Evolutionary conservation across 2,888 invertebrate species (phyloP).

Genomic region (Thereva nobilitata): DNA sequence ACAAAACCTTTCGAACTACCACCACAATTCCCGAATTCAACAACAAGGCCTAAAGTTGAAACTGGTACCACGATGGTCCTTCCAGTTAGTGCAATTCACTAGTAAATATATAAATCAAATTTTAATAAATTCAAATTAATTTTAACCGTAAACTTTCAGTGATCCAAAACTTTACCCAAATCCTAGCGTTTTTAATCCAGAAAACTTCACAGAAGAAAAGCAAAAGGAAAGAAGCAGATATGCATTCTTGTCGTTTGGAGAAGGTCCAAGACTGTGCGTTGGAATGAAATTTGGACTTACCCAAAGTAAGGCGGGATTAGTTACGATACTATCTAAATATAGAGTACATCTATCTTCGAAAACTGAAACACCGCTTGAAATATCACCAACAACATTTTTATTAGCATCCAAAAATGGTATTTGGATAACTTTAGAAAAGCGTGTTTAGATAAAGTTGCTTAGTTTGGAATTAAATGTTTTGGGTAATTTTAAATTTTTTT

Average conservation of each 20-base stretch:
- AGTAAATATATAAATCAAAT: not conserved
- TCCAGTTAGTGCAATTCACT: conserved; percentile 11
- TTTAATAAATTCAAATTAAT: not conserved
- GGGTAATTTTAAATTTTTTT: too few species aligned
- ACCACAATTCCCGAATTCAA: conserved; percentile 3
- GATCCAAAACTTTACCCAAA: conserved; percentile 60
- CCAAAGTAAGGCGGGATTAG: conserved; percentile 17
- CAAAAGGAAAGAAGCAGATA: conserved; percentile 1
- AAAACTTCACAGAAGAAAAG: conserved; percentile 43
- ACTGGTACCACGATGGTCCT: conserved; percentile 1
- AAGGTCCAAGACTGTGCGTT: conserved; percentile 9
- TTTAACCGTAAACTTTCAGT: not conserved
- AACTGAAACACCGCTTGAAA: not conserved
- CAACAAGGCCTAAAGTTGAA: not conserved
- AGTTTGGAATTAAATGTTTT: too few species aligned
- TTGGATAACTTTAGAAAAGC: not conserved
- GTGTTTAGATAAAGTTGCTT: too few species aligned
- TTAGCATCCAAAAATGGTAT: conserved; percentile 1
- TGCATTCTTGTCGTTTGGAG: conserved; percentile 9
- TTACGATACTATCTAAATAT: conserved; percentile 9
- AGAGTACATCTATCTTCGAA: not conserved
- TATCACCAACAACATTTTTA: conserved; percentile 9
- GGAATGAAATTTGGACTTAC: conserved; percentile 9
- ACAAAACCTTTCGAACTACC: conserved; percentile 9
- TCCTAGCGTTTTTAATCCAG: conserved; percentile 66